Evolutionary conservation across 2,113 vertebrate genomes (phyloP).

Genomic region (Gnathonemus echidnorhynchus): DNA sequence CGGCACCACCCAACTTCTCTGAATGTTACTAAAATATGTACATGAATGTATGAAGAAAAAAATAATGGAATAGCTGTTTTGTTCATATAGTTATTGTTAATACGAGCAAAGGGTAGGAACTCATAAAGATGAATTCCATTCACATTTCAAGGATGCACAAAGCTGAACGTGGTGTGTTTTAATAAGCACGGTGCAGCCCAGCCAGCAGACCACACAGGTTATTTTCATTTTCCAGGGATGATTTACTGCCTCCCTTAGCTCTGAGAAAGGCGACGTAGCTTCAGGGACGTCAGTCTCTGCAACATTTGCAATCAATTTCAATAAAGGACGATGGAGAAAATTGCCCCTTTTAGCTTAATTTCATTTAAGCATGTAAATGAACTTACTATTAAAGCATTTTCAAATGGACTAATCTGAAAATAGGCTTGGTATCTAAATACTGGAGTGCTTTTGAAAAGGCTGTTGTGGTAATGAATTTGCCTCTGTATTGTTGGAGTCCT

Average conservation of each 20-base stretch:
- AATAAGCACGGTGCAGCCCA: not conserved
- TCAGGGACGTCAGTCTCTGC: not conserved
- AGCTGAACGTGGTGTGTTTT: slow-evolving; percentile 5
- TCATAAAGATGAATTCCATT: not conserved
- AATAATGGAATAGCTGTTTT: not conserved
- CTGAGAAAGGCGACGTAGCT: not conserved
- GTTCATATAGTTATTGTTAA: not conserved
- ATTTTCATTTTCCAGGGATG: not conserved
- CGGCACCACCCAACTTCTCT: not conserved
- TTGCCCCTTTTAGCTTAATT: slow-evolving; percentile 63
- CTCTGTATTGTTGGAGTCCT: slow-evolving; percentile 50
- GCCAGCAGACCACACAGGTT: not conserved
- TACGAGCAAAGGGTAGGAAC: not conserved
- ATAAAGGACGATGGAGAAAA: slow-evolving; percentile 38
- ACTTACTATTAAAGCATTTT: slow-evolving; percentile 48
- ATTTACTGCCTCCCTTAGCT: not conserved
- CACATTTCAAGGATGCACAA: slow-evolving; percentile 12
- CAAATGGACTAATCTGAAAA: slow-evolving; percentile 61
- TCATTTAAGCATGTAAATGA: slow-evolving; percentile 72
- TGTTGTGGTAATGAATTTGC: slow-evolving; percentile 56
- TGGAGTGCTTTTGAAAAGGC: slow-evolving; percentile 66
- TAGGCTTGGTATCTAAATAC: slow-evolving; percentile 71
- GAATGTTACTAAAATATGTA: not conserved
- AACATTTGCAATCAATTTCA: slow-evolving; percentile 3
- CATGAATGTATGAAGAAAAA: not conserved